A percentile compares a stretch with the other conserved stretches of the same genome.
Evolutionary conservation across 2,888 invertebrate genomes (phyloP).

Genomic region (Cephus rjabovi): DNA sequence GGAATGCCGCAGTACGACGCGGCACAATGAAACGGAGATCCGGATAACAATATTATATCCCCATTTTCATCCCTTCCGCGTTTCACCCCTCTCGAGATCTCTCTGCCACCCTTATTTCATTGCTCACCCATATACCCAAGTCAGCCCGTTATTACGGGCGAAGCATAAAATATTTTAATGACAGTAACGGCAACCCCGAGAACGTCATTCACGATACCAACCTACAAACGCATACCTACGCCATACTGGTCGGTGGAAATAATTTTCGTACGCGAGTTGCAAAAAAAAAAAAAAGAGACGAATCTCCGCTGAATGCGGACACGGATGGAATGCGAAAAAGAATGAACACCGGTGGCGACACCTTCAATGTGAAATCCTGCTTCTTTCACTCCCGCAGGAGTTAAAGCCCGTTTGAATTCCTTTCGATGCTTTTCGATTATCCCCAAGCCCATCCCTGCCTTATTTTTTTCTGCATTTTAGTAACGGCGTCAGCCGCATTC

Average conservation of each 20-base stretch:
- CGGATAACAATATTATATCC: constrained; percentile 11
- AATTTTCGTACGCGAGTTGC: neutral
- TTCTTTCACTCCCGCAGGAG: neutral
- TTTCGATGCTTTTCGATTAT: neutral
- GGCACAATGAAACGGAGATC: constrained; percentile 4
- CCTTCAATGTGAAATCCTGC: neutral
- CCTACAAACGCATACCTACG: neutral
- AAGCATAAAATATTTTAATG: constrained; percentile 17
- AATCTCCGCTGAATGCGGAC: neutral
- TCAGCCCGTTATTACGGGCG: neutral
- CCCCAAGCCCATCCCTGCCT: neutral
- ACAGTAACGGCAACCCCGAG: neutral
- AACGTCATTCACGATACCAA: neutral
- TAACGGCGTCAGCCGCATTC: neutral
- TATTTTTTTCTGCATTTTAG: neutral
- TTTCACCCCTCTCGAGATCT: neutral
- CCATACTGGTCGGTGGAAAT: neutral
- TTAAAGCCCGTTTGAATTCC: neutral
- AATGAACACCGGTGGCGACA: neutral
- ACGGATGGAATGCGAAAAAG: neutral
- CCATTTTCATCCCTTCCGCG: neutral
- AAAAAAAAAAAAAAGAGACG: too few relatives aligned
- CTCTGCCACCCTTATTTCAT: constrained; percentile 4
- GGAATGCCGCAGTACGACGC: constrained; percentile 9
- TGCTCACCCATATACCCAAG: neutral